phyloP scores from a whole-genome alignment of 2,888 invertebrate genomes.

The Falcaria lacertinaria region DNA sequence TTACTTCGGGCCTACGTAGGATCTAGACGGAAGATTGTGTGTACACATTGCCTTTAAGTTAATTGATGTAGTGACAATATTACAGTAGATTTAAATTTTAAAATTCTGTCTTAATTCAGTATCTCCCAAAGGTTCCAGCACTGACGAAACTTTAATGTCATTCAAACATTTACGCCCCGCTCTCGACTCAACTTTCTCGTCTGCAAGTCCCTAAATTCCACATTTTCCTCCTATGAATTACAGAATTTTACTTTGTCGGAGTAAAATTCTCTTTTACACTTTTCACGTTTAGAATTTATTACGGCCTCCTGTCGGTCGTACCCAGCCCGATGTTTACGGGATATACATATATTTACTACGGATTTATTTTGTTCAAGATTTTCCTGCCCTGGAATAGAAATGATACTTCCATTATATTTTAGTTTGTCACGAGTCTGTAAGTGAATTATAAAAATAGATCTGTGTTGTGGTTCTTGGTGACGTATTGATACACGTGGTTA shows the following conservation, averaged over 20 bases:
- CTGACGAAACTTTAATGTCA: slow-evolving; percentile 13
- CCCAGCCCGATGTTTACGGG: background rate
- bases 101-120: too few species aligned
- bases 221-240: background rate
- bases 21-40: background rate
- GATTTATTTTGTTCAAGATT: background rate
- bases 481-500: too few species aligned
- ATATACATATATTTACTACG: background rate
- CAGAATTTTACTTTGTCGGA: background rate
- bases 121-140: too few species aligned
- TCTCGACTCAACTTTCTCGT: background rate
- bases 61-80: too few species aligned
- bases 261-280: background rate
- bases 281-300: background rate
- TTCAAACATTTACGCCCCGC: slow-evolving; percentile 13
- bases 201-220: background rate
- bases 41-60: too few species aligned
- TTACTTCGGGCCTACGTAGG: background rate
- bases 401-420: background rate
- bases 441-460: too few species aligned
- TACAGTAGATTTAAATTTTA: too few species aligned
- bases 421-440: too few species aligned
- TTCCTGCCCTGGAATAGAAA: background rate
- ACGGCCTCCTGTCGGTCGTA: background rate
- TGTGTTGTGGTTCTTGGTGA: too few species aligned